Evolutionary conservation across 1,140 invertebrate species (phyloP), one percentile per base, ranked within the genome.

Genomic region (Panagrolaimus sp.): DNA sequence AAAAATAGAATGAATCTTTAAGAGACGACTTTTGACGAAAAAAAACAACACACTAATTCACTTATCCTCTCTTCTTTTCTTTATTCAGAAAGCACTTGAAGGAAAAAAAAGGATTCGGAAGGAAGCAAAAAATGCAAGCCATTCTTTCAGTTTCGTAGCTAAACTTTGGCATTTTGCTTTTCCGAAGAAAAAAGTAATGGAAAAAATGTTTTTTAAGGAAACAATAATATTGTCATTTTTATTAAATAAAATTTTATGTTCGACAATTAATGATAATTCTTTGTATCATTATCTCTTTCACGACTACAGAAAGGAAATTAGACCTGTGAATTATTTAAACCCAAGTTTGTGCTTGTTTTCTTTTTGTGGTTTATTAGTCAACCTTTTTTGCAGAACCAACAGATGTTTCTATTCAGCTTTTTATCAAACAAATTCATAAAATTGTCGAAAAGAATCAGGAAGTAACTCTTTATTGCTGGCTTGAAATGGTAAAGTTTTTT

Each of bases 391-490:
- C 8, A 57, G 51, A 27, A 1, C 51, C 51, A 16, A 27, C 27
- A 13, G 27, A 57, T 20, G 51, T 57, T 23, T 25, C 51, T 27
- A 27, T 57, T 57, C 51, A 57, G 16, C 27, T 57, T 25, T 57
- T 57, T 27, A 57, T 57, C 11, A 57, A 57, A 27, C 51, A 57
- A 57, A 57, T 57, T 25, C 51, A 57, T 25, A 57, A 57, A 27
- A 57, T 57, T 25, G 51, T 57, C 5, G 51, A 57, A 57, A 57
- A 27, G 20, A 27, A 57, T 57, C 51, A 57, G 20, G 27, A 23
- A 16, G 51, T 57, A 16, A 57, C 23, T 16, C 13, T 57, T 11
- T 57, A 57, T 57, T 57, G 51, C 8, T 57, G 51, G 51, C 23
- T 57, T 20, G 51, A 57, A 57, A 11, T 64, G 63, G 63, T 64